Conservation (phyloP, 2,888 invertebrate genomes). For the Cryptus armator region DNA sequence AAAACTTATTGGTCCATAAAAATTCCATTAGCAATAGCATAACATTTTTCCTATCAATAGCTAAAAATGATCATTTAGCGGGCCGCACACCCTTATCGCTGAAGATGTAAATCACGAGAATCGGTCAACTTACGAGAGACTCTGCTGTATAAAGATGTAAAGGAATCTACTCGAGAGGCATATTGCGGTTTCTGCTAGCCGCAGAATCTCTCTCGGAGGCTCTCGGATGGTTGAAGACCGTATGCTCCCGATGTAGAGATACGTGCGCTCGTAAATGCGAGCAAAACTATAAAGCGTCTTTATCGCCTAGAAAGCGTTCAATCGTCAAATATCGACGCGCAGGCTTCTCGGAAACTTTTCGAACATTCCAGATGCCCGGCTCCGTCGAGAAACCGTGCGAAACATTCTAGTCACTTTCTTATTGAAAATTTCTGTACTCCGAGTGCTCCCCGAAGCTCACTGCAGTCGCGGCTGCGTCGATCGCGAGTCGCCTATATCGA, state of each 20-base stretch:
- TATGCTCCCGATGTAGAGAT: conserved; percentile 31
- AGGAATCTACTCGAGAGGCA: neutral
- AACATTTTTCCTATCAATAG: too few species aligned
- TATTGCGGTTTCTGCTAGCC: conserved; percentile 15
- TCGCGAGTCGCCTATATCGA: neutral
- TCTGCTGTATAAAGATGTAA: conserved; percentile 5
- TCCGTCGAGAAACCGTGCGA: conserved; percentile 17
- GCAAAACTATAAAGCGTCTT: conserved; percentile 36
- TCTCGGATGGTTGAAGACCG: neutral
- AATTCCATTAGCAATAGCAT: too few species aligned
- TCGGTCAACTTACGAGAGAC: neutral
- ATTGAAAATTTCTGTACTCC: neutral
- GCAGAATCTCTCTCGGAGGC: conserved; percentile 10
- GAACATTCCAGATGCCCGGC: conserved; percentile 4
- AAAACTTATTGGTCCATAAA: too few species aligned
- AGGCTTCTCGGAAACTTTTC: conserved; percentile 20
- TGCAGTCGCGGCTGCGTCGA: neutral
- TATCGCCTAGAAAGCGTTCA: conserved; percentile 40
- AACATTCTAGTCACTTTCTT: conserved; percentile 10
- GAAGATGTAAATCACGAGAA: too few species aligned
- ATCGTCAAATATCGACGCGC: conserved; percentile 47
- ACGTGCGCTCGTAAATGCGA: conserved; percentile 14
- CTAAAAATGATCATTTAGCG: too few species aligned
- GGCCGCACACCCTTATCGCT: too few species aligned
- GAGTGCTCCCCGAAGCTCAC: too few species aligned